phyloP scores from a whole-genome alignment of 2,888 invertebrate genomes.

The Caprella mutica region DNA sequence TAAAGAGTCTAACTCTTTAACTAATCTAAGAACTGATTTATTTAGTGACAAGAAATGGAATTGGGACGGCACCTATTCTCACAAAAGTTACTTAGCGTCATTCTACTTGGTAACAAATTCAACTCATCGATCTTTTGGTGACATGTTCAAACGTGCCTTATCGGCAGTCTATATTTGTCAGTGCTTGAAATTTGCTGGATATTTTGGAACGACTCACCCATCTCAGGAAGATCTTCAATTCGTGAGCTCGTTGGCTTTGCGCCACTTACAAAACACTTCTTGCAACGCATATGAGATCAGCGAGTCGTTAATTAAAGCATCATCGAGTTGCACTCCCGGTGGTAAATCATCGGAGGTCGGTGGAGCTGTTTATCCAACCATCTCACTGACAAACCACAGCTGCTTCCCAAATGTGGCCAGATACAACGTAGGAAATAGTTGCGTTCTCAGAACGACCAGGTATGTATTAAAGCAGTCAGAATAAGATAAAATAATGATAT shows the following conservation, averaged over 20 bases:
- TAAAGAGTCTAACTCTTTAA: neutral
- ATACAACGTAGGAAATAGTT: constrained; percentile 38
- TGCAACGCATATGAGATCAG: constrained; percentile 46
- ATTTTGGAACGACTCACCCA: constrained; percentile 33
- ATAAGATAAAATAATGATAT: too few relatives aligned
- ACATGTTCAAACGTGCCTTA: constrained; percentile 41
- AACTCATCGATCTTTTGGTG: constrained; percentile 27
- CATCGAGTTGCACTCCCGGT: constrained; percentile 34
- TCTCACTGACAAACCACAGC: constrained; percentile 45
- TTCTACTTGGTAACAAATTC: constrained; percentile 23
- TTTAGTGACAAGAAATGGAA: neutral
- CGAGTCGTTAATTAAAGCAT: constrained; percentile 35
- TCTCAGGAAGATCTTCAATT: constrained; percentile 35
- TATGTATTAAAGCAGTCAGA: too few relatives aligned
- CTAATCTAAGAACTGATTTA: neutral
- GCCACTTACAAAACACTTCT: constrained; percentile 43
- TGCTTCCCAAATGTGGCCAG: constrained; percentile 44
- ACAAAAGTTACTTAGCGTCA: constrained; percentile 26
- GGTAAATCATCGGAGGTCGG: constrained; percentile 39
- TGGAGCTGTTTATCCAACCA: constrained; percentile 44
- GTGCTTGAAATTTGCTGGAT: constrained; percentile 38
- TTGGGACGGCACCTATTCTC: constrained; percentile 23
- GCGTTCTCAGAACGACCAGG: constrained; percentile 37
- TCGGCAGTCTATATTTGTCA: constrained; percentile 42
- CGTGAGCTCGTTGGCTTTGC: constrained; percentile 40